Percentiles rank a stretch among this genome's conserved stretches.
Evolutionary conservation across 2,888 invertebrate genomes (phyloP).

Genomic region (Morpho achilles): DNA sequence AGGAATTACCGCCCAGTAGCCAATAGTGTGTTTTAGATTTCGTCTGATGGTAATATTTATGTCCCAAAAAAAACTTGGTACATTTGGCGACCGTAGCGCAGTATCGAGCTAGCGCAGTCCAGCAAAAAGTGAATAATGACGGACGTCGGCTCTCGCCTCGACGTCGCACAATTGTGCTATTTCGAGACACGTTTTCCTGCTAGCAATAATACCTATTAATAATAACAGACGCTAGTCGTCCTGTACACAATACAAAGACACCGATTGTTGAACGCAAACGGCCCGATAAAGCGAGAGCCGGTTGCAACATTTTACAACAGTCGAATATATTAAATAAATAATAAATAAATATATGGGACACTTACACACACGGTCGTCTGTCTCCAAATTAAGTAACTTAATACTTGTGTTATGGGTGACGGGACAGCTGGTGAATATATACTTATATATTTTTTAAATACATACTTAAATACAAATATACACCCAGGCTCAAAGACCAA

Average conservation of each 20-base stretch:
- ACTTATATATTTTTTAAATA: no score
- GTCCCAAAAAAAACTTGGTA: conserved; percentile 6
- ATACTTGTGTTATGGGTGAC: no score
- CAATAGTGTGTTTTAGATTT: no score
- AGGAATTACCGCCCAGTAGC: no score
- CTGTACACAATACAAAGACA: conserved; percentile 35
- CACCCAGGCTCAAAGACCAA: no score
- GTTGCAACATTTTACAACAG: conserved; percentile 4
- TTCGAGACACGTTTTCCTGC: conserved; percentile 68
- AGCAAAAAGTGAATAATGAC: conserved; percentile 68
- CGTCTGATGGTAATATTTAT: background rate
- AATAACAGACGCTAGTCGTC: conserved; percentile 49
- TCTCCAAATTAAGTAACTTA: no score
- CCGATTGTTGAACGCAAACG: conserved; percentile 20
- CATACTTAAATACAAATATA: no score
- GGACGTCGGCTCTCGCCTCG: conserved; percentile 40
- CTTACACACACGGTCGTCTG: no score
- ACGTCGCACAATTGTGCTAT: conserved; percentile 61
- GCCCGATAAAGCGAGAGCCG: conserved; percentile 13
- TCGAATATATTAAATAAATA: background rate
- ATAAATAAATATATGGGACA: no score
- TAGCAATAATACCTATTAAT: conserved; percentile 56
- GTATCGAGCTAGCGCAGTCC: conserved; percentile 30
- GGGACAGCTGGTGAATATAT: no score
- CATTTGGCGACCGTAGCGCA: conserved; percentile 32